Percentiles rank a stretch among this genome's conserved stretches.
phyloP scores from a whole-genome alignment of 2,888 invertebrate species.

The Hybos culiciformis region DNA sequence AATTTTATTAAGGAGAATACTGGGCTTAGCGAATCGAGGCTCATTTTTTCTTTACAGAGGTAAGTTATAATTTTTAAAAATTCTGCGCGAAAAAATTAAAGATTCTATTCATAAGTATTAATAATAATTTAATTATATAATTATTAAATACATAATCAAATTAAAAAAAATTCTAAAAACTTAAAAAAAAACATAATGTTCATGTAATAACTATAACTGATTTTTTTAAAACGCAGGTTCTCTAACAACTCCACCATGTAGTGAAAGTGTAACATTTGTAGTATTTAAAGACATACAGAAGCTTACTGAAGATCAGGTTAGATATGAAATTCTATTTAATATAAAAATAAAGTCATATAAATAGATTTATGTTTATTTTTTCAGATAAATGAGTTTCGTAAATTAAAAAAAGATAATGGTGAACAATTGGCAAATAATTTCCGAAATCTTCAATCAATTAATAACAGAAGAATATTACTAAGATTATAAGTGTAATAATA shows the following conservation, averaged over 20 bases:
- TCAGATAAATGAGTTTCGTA: neutral
- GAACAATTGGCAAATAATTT: neutral
- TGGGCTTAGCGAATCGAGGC: no score
- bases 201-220: slow-evolving; percentile 46
- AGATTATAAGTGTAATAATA: no score
- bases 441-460: neutral
- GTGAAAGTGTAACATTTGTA: slow-evolving; percentile 90
- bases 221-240: slow-evolving; percentile 32
- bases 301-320: slow-evolving; percentile 52
- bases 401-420: neutral
- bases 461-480: no score
- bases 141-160: slow-evolving; percentile 37
- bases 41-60: no score
- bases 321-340: slow-evolving; percentile 23
- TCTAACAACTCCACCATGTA: slow-evolving; percentile 87
- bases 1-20: no score
- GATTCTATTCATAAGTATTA: no score
- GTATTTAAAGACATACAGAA: slow-evolving; percentile 60
- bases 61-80: no score
- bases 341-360: no score
- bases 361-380: slow-evolving; percentile 3
- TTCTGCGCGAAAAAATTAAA: no score
- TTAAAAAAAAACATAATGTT: slow-evolving; percentile 68
- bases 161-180: slow-evolving; percentile 61
- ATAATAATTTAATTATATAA: no score